Percentiles rank a stretch among this genome's conserved stretches.
Evolutionary conservation across 2,888 invertebrate species (phyloP).

Genomic region (Ophion costatus): DNA sequence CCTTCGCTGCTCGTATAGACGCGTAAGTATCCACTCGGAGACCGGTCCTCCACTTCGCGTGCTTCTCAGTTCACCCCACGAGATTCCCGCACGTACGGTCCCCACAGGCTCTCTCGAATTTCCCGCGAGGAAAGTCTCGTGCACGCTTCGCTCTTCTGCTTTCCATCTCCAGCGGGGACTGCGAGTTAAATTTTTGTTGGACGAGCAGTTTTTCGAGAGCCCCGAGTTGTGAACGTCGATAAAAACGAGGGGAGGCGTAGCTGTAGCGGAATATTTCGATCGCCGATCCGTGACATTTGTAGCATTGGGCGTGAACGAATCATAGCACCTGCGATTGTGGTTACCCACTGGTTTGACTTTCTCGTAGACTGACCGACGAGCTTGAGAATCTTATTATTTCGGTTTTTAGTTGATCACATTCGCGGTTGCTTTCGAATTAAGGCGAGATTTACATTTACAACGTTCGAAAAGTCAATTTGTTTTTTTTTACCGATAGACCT

Average conservation of each 20-base stretch:
- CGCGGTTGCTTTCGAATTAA: neutral
- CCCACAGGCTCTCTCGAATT: slow-evolving; percentile 15
- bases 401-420: neutral
- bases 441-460: too few relatives aligned
- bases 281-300: neutral
- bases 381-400: too few relatives aligned
- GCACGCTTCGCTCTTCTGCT: slow-evolving; percentile 1
- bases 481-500: too few relatives aligned
- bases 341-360: neutral
- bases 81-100: slow-evolving; percentile 30
- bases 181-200: slow-evolving; percentile 54
- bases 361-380: neutral
- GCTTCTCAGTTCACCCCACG: slow-evolving; percentile 20
- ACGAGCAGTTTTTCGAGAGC: slow-evolving; percentile 54
- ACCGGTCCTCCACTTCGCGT: slow-evolving; percentile 21
- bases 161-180: slow-evolving; percentile 9
- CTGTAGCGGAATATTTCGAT: slow-evolving; percentile 20
- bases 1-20: slow-evolving; percentile 29
- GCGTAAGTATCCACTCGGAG: slow-evolving; percentile 53
- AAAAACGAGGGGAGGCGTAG: slow-evolving; percentile 11
- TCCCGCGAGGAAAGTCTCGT: slow-evolving; percentile 10
- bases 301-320: neutral
- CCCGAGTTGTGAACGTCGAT: slow-evolving; percentile 43
- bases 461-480: too few relatives aligned
- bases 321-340: neutral